A percentile compares a stretch with the other conserved stretches of the same genome.
Evolutionary conservation across 2,113 vertebrate genomes (phyloP).

Genomic region (Sapajus apella): DNA sequence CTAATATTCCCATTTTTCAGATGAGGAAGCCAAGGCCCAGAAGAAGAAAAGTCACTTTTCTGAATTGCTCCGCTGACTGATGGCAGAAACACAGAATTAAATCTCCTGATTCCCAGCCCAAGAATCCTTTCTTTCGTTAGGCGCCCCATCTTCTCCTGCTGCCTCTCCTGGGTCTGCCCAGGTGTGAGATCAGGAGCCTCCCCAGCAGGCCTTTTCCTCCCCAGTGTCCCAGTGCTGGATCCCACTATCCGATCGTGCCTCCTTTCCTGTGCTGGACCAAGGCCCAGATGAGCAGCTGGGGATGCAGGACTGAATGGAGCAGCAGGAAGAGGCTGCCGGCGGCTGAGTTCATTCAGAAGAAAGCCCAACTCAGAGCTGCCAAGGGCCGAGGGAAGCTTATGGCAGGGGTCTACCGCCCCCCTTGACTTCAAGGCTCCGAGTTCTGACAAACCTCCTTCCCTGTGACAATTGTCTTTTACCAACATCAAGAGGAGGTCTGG

Average conservation of each 20-base stretch:
- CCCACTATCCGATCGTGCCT: not conserved
- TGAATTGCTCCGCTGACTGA: not conserved
- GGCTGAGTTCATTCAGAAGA: conserved; percentile 65
- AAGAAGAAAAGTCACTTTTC: conserved; percentile 15
- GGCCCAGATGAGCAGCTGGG: conserved; percentile 61
- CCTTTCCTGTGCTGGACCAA: conserved; percentile 46
- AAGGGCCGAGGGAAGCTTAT: not conserved
- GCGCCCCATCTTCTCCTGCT: not conserved
- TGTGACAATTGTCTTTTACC: not conserved
- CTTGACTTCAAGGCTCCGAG: not conserved
- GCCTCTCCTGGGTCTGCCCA: not conserved
- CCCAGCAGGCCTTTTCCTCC: not conserved
- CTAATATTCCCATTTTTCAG: not conserved
- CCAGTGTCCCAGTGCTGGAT: not conserved
- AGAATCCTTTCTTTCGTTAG: not conserved
- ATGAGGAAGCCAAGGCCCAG: not conserved
- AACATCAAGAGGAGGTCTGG: not conserved
- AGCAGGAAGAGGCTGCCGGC: conserved; percentile 39
- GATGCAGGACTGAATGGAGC: conserved; percentile 36
- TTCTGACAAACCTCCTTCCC: not conserved
- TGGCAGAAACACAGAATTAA: not conserved
- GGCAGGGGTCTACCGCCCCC: too few relatives aligned
- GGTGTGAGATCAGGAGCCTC: not conserved
- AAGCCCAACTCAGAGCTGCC: not conserved
- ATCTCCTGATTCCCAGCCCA: not conserved